Evolutionary conservation across 1,140 invertebrate species (phyloP), one percentile per base, ranked within the genome.

Genomic region (Spodoptera frugiperda): DNA sequence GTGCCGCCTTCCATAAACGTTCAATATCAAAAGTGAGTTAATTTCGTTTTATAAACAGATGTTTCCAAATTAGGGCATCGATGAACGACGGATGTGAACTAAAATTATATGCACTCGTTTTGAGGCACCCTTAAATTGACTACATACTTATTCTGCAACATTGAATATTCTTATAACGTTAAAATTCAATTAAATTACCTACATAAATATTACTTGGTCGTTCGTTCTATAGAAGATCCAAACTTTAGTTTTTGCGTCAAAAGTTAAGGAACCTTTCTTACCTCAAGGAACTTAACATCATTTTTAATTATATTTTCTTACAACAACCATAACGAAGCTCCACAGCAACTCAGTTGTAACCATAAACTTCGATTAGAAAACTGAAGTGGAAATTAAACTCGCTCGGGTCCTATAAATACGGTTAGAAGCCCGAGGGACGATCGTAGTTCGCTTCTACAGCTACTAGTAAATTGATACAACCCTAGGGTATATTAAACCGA

Each of bases 381-480:
- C 81, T 75, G 78, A 74, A 77, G 59, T 78, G 53, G 78, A 79
- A 82, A 81, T 84, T 79, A 80, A 77, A 78, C 72, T 84, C 79
- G 80, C 84, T 55, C 30, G 84, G 82, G 84, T 77, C 78, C 82
- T 78, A 89, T 89, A 89, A 90, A 91, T 87, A 91, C 74, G 55
- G 76, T 82, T 81, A 48, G 79, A 78, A 76, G 81, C 88, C 86
- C 77, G 59, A 77, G 81, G 87, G 89, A 81, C 73, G 79, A 81
- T 84, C 78, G 82, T 77, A 54, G 84, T 83, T 78, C 80, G 81
- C 78, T 90, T 83, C 85, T 87, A 79, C 82, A 67, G 82, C 84
- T 84, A 74, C 82, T 72, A 86, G 83, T 83, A 91, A 91, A 89
- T 89, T 87, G 84, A 91, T 92, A 87, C 86, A 84, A 84, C 87